Conservation (phyloP, 2,113 vertebrate species). For the Scytalopus superciliaris region DNA sequence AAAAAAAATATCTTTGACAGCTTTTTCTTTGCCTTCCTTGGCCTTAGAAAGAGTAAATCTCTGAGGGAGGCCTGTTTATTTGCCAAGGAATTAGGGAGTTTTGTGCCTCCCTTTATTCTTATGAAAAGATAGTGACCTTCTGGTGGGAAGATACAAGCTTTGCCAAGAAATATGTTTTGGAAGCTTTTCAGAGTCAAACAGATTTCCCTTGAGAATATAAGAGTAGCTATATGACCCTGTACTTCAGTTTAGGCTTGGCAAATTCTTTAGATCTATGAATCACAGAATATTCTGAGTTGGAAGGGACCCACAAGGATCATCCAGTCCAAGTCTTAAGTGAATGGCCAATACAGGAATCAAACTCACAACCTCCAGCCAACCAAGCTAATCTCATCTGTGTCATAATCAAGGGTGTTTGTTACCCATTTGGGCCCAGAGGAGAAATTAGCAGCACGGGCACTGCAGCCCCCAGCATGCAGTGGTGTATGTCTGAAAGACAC, state of each 20-base stretch:
- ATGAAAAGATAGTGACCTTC: not conserved
- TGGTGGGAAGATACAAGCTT: constrained; percentile 15
- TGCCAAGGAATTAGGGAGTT: not conserved
- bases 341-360: not conserved
- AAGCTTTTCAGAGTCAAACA: not conserved
- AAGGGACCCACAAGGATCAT: not conserved
- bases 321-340: not conserved
- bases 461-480: not conserved
- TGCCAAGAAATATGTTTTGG: constrained; percentile 26
- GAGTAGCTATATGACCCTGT: not conserved
- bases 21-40: not conserved
- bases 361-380: not conserved
- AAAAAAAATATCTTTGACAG: not conserved
- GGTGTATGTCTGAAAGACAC: not conserved
- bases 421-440: not conserved
- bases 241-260: not conserved
- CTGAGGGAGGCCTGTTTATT: not conserved
- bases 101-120: not conserved
- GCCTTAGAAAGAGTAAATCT: not conserved
- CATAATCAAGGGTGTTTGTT: not conserved
- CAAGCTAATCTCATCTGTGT: not conserved
- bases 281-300: not conserved
- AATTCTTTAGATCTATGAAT: not conserved
- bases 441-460: not conserved
- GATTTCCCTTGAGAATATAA: not conserved